phyloP scores from a whole-genome alignment of 2,113 vertebrate species.

The Anolis carolinensis region DNA sequence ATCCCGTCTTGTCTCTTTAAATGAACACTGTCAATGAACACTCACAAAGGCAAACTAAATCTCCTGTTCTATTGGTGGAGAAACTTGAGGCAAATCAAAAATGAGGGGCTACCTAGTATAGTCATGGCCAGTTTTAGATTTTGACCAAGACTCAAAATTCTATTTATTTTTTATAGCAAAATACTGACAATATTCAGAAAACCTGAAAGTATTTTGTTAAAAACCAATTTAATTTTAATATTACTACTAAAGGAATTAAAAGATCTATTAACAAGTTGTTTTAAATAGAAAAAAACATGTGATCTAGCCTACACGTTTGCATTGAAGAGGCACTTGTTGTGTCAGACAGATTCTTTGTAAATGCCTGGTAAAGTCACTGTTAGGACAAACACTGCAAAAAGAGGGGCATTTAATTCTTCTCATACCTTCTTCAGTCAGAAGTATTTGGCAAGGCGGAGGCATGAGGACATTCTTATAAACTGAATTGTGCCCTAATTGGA shows the following conservation, averaged over 20 bases:
- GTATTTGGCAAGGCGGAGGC: neutral
- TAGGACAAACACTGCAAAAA: neutral
- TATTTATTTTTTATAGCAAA: neutral
- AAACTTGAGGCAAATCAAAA: neutral
- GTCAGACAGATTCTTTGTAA: conserved; percentile 12
- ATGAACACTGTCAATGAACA: neutral
- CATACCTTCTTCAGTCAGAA: neutral
- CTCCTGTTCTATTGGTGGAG: neutral
- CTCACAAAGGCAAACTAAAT: too few relatives aligned
- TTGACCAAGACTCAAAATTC: neutral
- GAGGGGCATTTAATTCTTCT: neutral
- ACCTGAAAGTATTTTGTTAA: neutral
- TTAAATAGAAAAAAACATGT: neutral
- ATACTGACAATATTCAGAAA: neutral
- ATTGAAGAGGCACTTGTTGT: neutral
- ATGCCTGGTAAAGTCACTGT: neutral
- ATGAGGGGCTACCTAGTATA: neutral
- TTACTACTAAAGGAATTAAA: neutral
- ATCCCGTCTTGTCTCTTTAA: neutral
- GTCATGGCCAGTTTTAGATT: neutral
- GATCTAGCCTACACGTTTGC: neutral
- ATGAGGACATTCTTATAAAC: neutral
- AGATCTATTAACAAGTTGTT: neutral
- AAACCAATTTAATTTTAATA: too few relatives aligned
- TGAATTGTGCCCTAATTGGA: neutral